Evolutionary conservation across 92 coral and sea anemone species (phyloP), one percentile per base, ranked within the genome.

Genomic region (Palythoa heliodiscus): DNA sequence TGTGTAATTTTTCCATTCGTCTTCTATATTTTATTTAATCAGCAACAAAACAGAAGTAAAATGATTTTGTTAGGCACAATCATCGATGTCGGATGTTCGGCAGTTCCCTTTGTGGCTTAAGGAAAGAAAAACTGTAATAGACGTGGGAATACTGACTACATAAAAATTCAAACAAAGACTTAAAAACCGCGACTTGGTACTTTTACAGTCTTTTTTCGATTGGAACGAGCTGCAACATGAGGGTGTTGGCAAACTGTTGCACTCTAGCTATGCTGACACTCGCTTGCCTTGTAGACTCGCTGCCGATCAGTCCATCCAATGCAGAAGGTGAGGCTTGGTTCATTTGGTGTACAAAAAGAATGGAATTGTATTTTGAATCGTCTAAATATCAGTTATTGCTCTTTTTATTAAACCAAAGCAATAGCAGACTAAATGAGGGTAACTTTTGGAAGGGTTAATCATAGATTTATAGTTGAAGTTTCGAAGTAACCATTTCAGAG

Each of bases 81-180:
- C 17, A 35, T 3, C 29, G 68, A 55, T 17, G 82, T 25, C 82
- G 70, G 82, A 77, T 77, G 70, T 77, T 16, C 69, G 6, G 15
- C 5, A 13, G 58, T 55, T 7, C 50, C 23, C 35, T 77, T 77
- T 77, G 82, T 77, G 43, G 39, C 82, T 35, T 77, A 17, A 77
- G 82, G 24, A 43, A 77, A 77, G 70, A 38, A 53, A 55, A 20
- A 22, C 50, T 37, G 29, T 53, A 77, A 77, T 63, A 77, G 25
- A 77, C 82, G 82, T 77, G 82, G 82, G 82, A 77, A 55, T 57
- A 2, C 24, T 57, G 2, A 37, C 58, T 25, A n/a, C 24, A 20
- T 54, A 22, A 22, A 22, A 66, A 57, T 54, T 77, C 69, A 53
- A 77, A 35, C 50, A 35, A 16, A 39, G 70, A 11, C 14, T 57